Base-by-base conservation (phyloP, 2,888 invertebrate genomes). In the Mylabris sibirica region DNA sequence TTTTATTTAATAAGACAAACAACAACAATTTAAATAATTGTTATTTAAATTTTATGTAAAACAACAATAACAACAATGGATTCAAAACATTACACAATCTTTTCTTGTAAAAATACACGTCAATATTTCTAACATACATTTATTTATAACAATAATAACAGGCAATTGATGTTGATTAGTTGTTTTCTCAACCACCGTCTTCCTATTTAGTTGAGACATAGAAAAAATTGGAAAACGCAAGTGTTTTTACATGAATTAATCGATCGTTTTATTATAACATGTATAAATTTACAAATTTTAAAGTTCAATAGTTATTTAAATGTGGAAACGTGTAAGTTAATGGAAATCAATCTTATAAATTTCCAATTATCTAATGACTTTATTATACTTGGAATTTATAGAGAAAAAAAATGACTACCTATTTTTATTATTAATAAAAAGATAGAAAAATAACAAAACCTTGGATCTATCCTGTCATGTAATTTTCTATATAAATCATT, bases 11-110 rank as follows among this genome's bases (percentile, higher is more conserved):
- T 57, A 57, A 57, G 17, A 14, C 22, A 24, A 24, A 24, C 22
- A 57, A 24, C 22, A 57, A 57, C 24, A 57, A 57, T 57, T 57
- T 57, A 57, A 57, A 57, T 57, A 24, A 57, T 57, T 24, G 57
- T 57, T 57, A 57, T 57, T 57, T 24, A 57, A 57, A 57, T 57
- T 57, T 57, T 57, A 57, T 57, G 57, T 24, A 57, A 57, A 57
- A 57, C 57, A 57, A 57, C 24, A 24, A 49, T 11, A 49, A 20
- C 49, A 49, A 49, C 49, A 49, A 49, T 49, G 14, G 24, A 2
- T 24, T 24, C 24, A 24, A 57, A 57, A 22, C 24, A 57, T 57
- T 57, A 14, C 24, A 22, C 57, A 57, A 57, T 3, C 11, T 22
- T 11, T 5, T 8, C 9, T 1, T 53, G 49, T 20, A 53, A 20